Evolutionary conservation across 2,888 invertebrate genomes (phyloP).

Genomic region (Eristalis arbustorum): DNA sequence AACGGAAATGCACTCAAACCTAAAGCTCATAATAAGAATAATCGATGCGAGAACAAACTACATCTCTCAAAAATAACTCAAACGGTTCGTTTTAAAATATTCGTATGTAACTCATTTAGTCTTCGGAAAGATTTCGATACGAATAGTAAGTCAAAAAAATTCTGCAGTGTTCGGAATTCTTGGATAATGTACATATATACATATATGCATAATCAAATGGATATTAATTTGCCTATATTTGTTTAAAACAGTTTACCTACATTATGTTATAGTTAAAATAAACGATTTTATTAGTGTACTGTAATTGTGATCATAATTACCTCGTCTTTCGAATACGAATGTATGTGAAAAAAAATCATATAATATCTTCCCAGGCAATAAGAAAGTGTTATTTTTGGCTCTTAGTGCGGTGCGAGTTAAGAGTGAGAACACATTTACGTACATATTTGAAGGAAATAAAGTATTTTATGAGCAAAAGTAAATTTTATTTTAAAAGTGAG

Average conservation of each 20-base stretch:
- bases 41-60: not conserved
- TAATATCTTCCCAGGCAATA: constrained; percentile 69
- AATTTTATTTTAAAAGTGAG: not conserved
- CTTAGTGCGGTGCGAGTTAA: constrained; percentile 40
- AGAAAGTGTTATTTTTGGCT: constrained; percentile 69
- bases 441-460: not conserved
- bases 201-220: not conserved
- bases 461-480: not conserved
- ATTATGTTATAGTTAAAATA: not conserved
- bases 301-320: not conserved
- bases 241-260: not conserved
- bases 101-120: constrained; percentile 31
- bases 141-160: constrained; percentile 54
- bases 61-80: constrained; percentile 8
- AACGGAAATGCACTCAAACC: not conserved
- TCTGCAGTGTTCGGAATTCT: not conserved
- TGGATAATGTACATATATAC: not conserved
- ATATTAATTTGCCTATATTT: not conserved
- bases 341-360: constrained; percentile 49
- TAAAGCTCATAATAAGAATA: not conserved
- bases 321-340: not conserved
- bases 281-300: not conserved
- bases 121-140: constrained; percentile 64
- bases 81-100: constrained; percentile 13
- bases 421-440: constrained; percentile 39